Conservation (phyloP, 2,888 invertebrate species). For the Mythimna ferrago region DNA sequence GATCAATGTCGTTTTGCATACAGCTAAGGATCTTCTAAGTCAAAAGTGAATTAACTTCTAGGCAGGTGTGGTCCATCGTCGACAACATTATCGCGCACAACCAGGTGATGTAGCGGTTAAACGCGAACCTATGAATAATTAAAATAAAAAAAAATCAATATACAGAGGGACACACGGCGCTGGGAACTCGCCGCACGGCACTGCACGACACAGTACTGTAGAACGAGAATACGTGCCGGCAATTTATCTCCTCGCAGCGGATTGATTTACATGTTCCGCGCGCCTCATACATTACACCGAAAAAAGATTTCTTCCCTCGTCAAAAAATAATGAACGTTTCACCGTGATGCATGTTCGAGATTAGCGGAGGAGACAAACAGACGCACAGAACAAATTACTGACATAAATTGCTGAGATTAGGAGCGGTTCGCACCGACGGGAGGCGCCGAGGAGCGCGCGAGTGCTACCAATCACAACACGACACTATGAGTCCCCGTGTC, state of each 20-base stretch:
- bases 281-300: conserved; percentile 32
- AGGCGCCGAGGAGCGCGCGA: conserved; percentile 1
- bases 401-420: conserved; percentile 59
- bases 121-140: no score
- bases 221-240: background rate
- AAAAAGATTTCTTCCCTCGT: conserved; percentile 37
- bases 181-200: background rate
- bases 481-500: background rate
- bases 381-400: conserved; percentile 55
- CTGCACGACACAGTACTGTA: background rate
- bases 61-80: no score
- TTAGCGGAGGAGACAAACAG: conserved; percentile 60
- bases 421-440: conserved; percentile 17
- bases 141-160: background rate
- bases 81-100: no score
- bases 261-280: conserved; percentile 51
- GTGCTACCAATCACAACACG: conserved; percentile 16
- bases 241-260: conserved; percentile 25
- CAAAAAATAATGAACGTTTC: conserved; percentile 58
- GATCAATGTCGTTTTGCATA: no score
- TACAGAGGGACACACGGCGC: background rate
- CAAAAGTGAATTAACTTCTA: no score
- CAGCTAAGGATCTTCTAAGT: no score
- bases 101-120: no score
- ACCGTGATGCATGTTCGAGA: conserved; percentile 56